A percentile compares a stretch with the other conserved stretches of the same genome.
Evolutionary conservation across 2,113 vertebrate species (phyloP).

Genomic region (Vireo altiloquus): DNA sequence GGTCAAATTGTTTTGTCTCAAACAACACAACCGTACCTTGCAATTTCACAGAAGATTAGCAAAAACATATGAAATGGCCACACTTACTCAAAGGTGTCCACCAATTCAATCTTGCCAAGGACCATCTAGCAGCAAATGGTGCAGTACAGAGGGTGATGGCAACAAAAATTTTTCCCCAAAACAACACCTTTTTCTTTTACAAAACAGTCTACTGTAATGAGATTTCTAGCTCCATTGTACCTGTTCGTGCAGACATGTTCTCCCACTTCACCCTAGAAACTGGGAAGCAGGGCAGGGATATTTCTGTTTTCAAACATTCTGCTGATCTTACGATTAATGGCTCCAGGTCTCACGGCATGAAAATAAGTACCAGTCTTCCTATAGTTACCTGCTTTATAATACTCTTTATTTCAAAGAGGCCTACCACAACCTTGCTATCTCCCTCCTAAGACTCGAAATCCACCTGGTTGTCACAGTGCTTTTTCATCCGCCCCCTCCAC

Average conservation of each 20-base stretch:
- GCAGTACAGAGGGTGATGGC: neutral
- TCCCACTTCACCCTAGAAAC: neutral
- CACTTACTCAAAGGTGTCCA: neutral
- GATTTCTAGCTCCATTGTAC: neutral
- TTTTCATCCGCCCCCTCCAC: neutral
- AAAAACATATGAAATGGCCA: neutral
- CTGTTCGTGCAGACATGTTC: neutral
- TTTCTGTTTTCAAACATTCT: neutral
- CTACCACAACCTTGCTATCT: neutral
- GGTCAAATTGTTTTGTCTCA: neutral
- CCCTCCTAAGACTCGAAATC: neutral
- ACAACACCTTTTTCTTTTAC: neutral
- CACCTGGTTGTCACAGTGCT: neutral
- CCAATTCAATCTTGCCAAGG: neutral
- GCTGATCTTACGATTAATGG: neutral
- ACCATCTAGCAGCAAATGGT: neutral
- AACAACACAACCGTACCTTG: neutral
- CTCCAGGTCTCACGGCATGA: neutral
- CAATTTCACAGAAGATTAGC: neutral
- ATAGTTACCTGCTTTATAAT: neutral
- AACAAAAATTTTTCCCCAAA: neutral
- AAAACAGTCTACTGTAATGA: neutral
- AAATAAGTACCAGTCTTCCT: neutral
- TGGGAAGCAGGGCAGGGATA: fast-evolving
- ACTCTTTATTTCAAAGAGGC: neutral